Percentiles rank a stretch among this genome's conserved stretches.
phyloP scores from a whole-genome alignment of 2,797 vertebrate species.

The Dicrostonyx torquatus region DNA sequence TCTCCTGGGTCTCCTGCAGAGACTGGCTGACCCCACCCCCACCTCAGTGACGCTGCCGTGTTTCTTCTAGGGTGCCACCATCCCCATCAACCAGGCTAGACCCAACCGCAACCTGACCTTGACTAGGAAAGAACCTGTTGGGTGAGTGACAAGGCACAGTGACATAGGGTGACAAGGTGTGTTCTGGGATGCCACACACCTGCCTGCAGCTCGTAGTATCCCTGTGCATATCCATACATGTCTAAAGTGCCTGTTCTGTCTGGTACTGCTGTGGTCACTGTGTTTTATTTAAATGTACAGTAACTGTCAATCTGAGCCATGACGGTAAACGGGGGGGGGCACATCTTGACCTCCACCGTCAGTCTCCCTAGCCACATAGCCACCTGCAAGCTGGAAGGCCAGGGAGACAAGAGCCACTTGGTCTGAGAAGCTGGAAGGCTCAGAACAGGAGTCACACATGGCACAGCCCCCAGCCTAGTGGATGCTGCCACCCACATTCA shows the following conservation, averaged over 20 bases:
- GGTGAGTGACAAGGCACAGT: constrained; percentile 84
- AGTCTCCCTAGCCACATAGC: background rate
- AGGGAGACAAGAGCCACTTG: background rate
- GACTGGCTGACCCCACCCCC: background rate
- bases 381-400: background rate
- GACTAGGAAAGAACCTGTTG: constrained; percentile 92
- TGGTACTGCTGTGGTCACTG: too few relatives aligned
- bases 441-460: background rate
- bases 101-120: constrained; percentile 93
- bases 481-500: background rate
- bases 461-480: too few relatives aligned
- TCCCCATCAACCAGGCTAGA: constrained; percentile 87
- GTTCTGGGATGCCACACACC: too few relatives aligned
- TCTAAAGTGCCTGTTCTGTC: background rate
- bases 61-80: constrained; percentile 88
- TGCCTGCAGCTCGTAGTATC: background rate
- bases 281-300: background rate
- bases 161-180: background rate
- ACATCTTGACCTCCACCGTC: background rate
- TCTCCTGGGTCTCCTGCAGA: background rate
- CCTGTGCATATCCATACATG: rapidly evolving
- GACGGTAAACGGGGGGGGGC: background rate
- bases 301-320: background rate
- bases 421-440: background rate
- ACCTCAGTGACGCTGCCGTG: background rate